phyloP scores from a whole-genome alignment of 2,797 vertebrate species.

The Alauda arvensis region DNA sequence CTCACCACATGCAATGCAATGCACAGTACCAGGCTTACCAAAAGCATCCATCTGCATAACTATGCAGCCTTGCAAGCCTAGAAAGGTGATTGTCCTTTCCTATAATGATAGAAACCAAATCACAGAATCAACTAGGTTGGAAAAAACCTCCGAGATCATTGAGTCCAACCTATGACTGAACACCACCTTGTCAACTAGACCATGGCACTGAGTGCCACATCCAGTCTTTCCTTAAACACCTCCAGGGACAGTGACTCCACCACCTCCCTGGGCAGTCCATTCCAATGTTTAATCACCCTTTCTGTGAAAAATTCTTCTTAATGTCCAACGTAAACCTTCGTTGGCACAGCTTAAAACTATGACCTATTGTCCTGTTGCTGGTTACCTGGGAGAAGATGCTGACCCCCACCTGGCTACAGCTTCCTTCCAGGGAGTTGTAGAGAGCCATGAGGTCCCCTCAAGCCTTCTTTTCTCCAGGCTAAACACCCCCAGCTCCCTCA shows the following conservation, averaged over 20 bases:
- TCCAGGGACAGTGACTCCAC: neutral
- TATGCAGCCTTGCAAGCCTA: neutral
- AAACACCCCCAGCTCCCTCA: neutral
- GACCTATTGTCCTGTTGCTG: rapidly evolving
- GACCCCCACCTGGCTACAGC: neutral
- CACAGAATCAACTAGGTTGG: neutral
- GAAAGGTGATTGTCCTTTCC: neutral
- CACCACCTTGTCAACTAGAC: neutral
- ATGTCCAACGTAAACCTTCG: rapidly evolving
- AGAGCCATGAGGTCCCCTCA: rapidly evolving
- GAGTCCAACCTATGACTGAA: neutral
- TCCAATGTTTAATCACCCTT: neutral
- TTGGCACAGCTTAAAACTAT: neutral
- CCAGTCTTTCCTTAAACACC: neutral
- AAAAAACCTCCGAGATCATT: neutral
- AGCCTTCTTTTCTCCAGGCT: neutral
- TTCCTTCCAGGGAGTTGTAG: neutral
- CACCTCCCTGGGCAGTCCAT: neutral
- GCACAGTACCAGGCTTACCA: neutral
- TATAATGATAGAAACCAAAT: neutral
- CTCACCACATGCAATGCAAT: neutral
- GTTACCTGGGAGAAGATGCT: neutral
- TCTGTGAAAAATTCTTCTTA: neutral
- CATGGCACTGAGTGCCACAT: neutral
- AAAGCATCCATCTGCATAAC: neutral